phyloP scores from a whole-genome alignment of 1,140 invertebrate species.

The Coelopa frigida region DNA sequence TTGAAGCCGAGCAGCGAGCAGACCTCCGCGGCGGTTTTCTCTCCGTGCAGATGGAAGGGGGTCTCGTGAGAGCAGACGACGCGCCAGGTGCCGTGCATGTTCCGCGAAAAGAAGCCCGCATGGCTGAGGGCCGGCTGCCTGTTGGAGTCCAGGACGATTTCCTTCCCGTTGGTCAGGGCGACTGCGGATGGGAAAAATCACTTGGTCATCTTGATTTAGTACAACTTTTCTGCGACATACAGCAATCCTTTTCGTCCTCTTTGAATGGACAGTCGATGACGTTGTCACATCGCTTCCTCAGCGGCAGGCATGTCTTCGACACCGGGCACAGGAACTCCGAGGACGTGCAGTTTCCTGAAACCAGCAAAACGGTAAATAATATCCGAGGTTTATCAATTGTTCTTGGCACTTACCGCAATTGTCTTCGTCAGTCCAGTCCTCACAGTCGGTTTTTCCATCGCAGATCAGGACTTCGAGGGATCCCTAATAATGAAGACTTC shows the following conservation, averaged over 20 bases:
- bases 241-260: conserved; percentile 68
- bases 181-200: conserved; percentile 46
- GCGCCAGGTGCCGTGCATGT: conserved; percentile 53
- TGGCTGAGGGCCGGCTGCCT: conserved; percentile 50
- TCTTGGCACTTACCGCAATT: conserved; percentile 55
- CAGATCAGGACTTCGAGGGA: conserved; percentile 51
- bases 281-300: conserved; percentile 54
- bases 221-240: too few species aligned
- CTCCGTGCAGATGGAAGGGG: conserved; percentile 23
- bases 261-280: conserved; percentile 54
- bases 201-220: neutral
- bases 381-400: neutral
- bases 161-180: conserved; percentile 55
- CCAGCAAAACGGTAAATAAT: neutral
- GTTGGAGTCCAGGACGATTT: conserved; percentile 52
- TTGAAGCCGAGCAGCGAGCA: conserved; percentile 36
- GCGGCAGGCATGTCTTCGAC: conserved; percentile 51
- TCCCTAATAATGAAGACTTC: conserved; percentile 8
- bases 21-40: conserved; percentile 22
- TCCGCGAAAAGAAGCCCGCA: conserved; percentile 55
- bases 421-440: conserved; percentile 66
- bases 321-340: conserved; percentile 32
- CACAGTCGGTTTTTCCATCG: conserved; percentile 70
- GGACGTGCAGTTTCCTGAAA: conserved; percentile 20
- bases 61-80: conserved; percentile 52